Evolutionary conservation across 2,797 vertebrate genomes (phyloP).

Genomic region (Hippoglossus hippoglossus): DNA sequence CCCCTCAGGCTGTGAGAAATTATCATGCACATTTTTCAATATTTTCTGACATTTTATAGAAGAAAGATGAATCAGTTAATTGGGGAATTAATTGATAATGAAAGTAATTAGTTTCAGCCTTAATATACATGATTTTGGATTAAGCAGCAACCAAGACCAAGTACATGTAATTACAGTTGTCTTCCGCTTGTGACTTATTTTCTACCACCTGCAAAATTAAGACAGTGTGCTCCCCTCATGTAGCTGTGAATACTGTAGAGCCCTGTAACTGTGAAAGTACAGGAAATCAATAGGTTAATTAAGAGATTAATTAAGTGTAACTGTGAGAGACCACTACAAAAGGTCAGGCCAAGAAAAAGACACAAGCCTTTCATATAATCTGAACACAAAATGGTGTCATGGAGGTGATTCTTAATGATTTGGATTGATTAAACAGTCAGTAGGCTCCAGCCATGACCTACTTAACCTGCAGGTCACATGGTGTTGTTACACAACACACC

Average conservation of each 20-base stretch:
- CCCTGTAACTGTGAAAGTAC: constrained; percentile 38
- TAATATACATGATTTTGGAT: not conserved
- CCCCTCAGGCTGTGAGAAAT: too few relatives aligned
- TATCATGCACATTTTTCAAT: not conserved
- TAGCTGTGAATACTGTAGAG: constrained; percentile 42
- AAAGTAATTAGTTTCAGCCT: not conserved
- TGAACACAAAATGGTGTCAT: constrained; percentile 38
- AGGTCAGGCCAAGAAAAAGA: constrained; percentile 48
- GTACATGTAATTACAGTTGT: not conserved
- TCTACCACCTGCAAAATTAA: constrained; percentile 31
- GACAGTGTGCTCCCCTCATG: constrained; percentile 8
- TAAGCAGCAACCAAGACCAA: not conserved
- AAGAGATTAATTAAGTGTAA: constrained; percentile 70
- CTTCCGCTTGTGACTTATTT: not conserved
- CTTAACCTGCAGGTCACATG: constrained; percentile 13
- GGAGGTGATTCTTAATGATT: constrained; percentile 38
- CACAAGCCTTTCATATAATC: constrained; percentile 26
- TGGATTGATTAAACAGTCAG: constrained; percentile 24
- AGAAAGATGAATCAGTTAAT: not conserved
- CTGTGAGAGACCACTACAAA: constrained; percentile 56
- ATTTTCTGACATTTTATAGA: too few relatives aligned
- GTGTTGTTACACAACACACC: constrained; percentile 21
- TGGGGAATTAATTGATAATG: not conserved
- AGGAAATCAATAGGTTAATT: constrained; percentile 76
- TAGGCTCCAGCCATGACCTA: not conserved